These are phyloP conservation scores for Tragulus kanchil DNA, from an alignment of 2,113 vertebrate genomes.

Conservation along the genomic window DNA sequence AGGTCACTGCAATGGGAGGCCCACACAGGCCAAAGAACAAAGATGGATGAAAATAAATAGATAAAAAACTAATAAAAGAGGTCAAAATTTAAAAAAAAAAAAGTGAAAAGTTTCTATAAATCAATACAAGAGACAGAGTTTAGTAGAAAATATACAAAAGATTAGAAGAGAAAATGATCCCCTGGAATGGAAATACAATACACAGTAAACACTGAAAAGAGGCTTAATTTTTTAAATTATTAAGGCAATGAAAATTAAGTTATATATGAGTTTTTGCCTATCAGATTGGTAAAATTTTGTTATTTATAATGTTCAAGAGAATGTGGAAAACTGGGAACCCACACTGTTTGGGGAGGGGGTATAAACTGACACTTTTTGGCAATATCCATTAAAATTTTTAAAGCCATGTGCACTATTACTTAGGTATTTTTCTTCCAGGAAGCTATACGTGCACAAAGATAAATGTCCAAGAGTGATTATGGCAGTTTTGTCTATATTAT, in stretches of 20 bases:
- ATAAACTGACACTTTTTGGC: not conserved
- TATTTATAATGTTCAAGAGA: not conserved
- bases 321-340: not conserved
- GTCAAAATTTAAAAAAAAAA: not conserved
- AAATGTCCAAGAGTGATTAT: not conserved
- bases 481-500: not conserved
- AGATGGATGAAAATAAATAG: too few relatives aligned
- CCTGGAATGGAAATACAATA: conserved; percentile 2
- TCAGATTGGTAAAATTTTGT: not conserved
- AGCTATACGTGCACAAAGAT: not conserved
- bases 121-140: conserved; percentile 5
- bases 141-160: not conserved
- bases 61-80: too few relatives aligned
- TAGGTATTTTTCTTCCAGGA: not conserved
- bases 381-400: not conserved
- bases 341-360: rapidly evolving
- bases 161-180: conserved; percentile 46
- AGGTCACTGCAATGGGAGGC: too few relatives aligned
- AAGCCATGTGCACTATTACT: not conserved
- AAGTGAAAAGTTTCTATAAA: conserved; percentile 15
- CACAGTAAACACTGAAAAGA: not conserved
- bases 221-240: not conserved
- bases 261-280: not conserved
- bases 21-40: too few relatives aligned
- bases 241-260: conserved; percentile 54